Conservation (phyloP, 2,113 vertebrate genomes). For the Pundamilia nyererei region DNA sequence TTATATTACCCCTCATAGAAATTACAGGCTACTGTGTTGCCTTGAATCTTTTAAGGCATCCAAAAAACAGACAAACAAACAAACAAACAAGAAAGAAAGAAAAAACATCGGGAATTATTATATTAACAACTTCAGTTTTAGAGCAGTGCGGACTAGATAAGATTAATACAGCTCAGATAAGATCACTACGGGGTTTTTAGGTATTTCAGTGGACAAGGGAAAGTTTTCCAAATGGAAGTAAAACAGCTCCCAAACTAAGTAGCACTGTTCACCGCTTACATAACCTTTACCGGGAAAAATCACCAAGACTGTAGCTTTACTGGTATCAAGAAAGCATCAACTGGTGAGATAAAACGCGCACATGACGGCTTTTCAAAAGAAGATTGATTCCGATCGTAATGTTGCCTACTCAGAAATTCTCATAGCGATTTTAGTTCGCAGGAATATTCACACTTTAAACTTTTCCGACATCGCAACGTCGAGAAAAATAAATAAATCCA, state of each 20-base stretch:
- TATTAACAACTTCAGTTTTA: not conserved
- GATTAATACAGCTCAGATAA: not conserved
- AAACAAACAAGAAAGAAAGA: not conserved
- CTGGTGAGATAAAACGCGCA: not conserved
- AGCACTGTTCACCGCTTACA: not conserved
- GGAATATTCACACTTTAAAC: not conserved
- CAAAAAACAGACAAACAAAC: not conserved
- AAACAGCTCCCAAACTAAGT: not conserved
- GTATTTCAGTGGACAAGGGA: not conserved
- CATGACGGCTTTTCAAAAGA: not conserved
- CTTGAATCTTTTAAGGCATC: not conserved
- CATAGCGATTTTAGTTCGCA: not conserved
- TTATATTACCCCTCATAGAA: not conserved
- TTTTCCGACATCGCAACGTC: not conserved
- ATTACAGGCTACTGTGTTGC: not conserved
- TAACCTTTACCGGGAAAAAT: not conserved
- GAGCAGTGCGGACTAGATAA: too few species aligned
- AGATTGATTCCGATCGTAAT: not conserved
- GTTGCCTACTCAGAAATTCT: constrained; percentile 20
- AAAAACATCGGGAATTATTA: not conserved
- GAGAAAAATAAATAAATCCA: not conserved
- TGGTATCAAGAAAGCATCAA: not conserved
- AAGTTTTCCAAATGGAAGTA: constrained; percentile 16
- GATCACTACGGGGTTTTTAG: not conserved
- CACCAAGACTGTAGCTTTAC: not conserved